Base-by-base conservation (phyloP, 2,888 invertebrate species). In the Resseliella maxima region DNA sequence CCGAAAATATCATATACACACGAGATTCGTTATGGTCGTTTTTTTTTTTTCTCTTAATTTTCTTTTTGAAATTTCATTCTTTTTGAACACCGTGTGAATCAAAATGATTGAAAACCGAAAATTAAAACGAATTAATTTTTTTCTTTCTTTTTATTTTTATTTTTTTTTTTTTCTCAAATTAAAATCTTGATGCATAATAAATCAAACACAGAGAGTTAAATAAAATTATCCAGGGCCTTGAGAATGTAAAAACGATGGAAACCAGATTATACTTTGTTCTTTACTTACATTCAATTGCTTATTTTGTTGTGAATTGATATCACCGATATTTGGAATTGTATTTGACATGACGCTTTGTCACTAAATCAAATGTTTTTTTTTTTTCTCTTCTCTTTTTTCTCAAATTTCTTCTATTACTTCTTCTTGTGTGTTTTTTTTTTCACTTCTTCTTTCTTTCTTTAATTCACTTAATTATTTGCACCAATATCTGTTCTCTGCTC, bases 281-380 rank as follows among this genome's bases (percentile, higher is more conserved):
- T 72, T 72, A 72, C 72, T 72, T 72, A 72, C 72, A n/a, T 72
- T 72, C 72, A 72, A 72, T 72, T 72, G 72, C 72, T 72, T 72
- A 72, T 31, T 72, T 0, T 72, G 72, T 15, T 72, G 72, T 72
- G 72, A 72, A 72, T 72, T 72, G 72, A 72, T 72, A 72, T 72
- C 72, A 72, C 72, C 72, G 31, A 72, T 72, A n/a, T 72, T 72
- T 72, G 72, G 72, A 72, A 72, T 72, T 72, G 72, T 31, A 72
- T 72, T 72, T 72, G 72, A 72, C 72, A 72, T 72, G 72, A 72
- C 72, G 72, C 72, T 72, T 72, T 35, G 72, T 72, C 72, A 72
- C 72, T 72, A 15, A 72, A 15, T 72, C 72, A 72, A 59, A 59
- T n/a, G n/a, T n/a, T n/a, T n/a, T n/a, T n/a, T n/a, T n/a, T n/a